Evolutionary conservation across 2,888 invertebrate genomes (phyloP), one percentile per base, ranked within the genome.

Genomic region (Rhopalosiphum nymphaeae): DNA sequence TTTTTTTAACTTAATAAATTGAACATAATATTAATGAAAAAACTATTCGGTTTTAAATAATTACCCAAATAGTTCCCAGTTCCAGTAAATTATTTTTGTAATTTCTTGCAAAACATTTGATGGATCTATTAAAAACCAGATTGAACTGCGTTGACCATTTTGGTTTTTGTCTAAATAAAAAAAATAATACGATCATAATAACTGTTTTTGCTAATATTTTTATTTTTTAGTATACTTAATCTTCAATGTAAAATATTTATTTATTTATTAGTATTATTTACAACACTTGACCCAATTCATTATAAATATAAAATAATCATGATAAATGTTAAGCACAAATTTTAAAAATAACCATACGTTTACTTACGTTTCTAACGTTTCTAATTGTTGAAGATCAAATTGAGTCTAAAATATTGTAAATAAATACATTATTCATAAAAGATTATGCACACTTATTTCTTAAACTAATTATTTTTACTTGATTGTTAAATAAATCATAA

Each of bases 311-410:
- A 85, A 16, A 42, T 85, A 85, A 85, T 26, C 11, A 11, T 26
- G 26, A 26, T 26, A 85, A 44, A 44, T 11, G 44, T 85, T 26
- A 26, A 85, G 36, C 26, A 85, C 26, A 11, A 1, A 46, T 46
- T 78, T 36, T 16, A 78, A 16, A 36, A 78, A 46, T 44, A 3
- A 7, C 29, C 16, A 44, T 16, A 61, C 16, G 10, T 91, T 56
- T 56, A 92, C 88, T 78, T 42, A 92, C 88, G 87, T 92, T 67
- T 92, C 88, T 89, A 87, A 92, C 44, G 67, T 78, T 67, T 92
- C 88, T 89, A 87, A 87, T 49, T 92, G 46, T 78, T 92, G 92
- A 61, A 25, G 25, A n/a, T 92, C 44, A 42, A 78, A 53, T 56
- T 67, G 5, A 89, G 78, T 78, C 92, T 92, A 42, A 78, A 92